Evolutionary conservation across 2,113 vertebrate genomes (phyloP).

Genomic region (Myotis davidii): DNA sequence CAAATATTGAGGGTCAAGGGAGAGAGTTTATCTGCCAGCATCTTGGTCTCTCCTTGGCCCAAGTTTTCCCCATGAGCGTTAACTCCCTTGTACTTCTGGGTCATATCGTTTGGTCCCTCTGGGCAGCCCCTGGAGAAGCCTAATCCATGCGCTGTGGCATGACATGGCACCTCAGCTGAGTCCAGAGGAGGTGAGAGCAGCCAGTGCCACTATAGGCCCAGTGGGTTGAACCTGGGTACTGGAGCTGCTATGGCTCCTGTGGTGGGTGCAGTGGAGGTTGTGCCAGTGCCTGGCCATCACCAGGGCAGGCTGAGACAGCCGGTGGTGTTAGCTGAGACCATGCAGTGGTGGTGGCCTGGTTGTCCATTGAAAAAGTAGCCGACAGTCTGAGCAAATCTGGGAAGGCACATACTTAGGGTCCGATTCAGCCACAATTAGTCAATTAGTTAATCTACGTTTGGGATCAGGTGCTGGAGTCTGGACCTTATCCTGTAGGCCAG

Average conservation of each 20-base stretch:
- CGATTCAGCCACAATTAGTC: background rate
- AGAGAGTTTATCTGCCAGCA: background rate
- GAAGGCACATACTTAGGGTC: background rate
- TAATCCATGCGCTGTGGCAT: background rate
- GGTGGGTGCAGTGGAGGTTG: background rate
- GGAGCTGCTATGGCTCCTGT: background rate
- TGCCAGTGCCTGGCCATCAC: background rate
- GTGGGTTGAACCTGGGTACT: background rate
- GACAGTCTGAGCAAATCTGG: background rate
- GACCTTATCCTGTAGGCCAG: background rate
- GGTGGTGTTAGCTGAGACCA: background rate
- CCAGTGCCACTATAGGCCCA: background rate
- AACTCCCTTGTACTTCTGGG: background rate
- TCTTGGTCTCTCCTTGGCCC: background rate
- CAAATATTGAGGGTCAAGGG: background rate
- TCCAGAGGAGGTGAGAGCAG: background rate
- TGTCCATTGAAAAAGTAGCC: background rate
- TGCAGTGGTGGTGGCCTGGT: background rate
- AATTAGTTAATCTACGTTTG: background rate
- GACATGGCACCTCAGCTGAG: background rate
- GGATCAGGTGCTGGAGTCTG: background rate
- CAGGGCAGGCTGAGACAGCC: background rate
- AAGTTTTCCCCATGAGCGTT: background rate
- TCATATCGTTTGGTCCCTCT: background rate
- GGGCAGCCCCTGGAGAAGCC: background rate